These are phyloP conservation scores for Apis florea DNA, from an alignment of 1,140 invertebrate genomes.

Conservation along the genomic window DNA sequence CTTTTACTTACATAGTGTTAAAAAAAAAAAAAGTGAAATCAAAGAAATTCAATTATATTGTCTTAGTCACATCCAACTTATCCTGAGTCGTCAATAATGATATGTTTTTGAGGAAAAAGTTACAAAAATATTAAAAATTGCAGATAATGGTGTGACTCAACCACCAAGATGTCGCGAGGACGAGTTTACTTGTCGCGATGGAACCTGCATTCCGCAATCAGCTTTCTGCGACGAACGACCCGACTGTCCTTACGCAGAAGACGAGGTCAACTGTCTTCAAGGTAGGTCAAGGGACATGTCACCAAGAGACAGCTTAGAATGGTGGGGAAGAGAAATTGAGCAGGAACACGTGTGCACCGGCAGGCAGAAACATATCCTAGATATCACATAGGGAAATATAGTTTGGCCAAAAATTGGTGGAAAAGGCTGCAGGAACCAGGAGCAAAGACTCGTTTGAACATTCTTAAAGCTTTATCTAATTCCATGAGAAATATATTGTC, in stretches of 20 bases:
- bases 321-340: background rate
- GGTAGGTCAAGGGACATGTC: constrained; percentile 58
- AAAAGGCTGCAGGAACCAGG: constrained; percentile 9
- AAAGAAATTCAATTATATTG: too few relatives aligned
- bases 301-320: background rate
- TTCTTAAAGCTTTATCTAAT: background rate
- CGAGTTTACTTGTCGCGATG: constrained; percentile 82
- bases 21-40: too few relatives aligned
- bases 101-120: background rate
- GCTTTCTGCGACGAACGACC: constrained; percentile 87
- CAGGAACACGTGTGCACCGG: background rate
- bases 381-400: background rate
- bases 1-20: too few relatives aligned
- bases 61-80: too few relatives aligned
- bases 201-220: constrained; percentile 83
- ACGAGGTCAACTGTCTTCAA: constrained; percentile 82
- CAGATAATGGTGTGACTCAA: constrained; percentile 57
- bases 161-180: constrained; percentile 71
- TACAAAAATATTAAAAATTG: constrained; percentile 56
- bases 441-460: background rate
- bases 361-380: constrained; percentile 9
- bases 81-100: too few relatives aligned
- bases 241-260: constrained; percentile 91
- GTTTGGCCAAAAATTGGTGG: constrained; percentile 4
- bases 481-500: background rate